Percentiles rank a stretch among this genome's conserved stretches.
Evolutionary conservation across 2,113 vertebrate genomes (phyloP).

Genomic region (Thunnus maccoyii): DNA sequence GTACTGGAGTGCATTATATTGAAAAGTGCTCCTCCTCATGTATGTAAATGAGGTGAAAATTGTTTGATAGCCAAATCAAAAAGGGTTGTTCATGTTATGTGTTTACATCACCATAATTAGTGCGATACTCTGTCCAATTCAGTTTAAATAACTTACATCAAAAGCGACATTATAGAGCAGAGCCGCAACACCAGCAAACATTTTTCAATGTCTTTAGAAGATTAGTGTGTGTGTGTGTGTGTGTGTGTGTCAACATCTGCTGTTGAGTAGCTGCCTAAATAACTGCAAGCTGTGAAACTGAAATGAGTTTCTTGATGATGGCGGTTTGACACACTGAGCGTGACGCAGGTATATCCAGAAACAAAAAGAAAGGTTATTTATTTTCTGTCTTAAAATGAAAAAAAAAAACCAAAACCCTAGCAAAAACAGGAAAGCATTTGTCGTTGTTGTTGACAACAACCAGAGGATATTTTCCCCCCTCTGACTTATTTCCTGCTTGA

Average conservation of each 20-base stretch:
- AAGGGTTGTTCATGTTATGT: neutral
- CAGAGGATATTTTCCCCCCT: slow-evolving; percentile 7
- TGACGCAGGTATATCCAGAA: slow-evolving; percentile 5
- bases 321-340: neutral
- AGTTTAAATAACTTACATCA: neutral
- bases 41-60: no score
- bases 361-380: slow-evolving; percentile 13
- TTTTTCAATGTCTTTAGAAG: neutral
- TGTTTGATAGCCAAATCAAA: no score
- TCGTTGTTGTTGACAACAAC: slow-evolving; percentile 7
- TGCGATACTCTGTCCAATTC: neutral
- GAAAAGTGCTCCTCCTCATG: no score
- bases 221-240: slow-evolving; percentile 1
- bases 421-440: neutral
- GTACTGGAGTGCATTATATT: no score
- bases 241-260: slow-evolving; percentile 31
- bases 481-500: slow-evolving; percentile 1
- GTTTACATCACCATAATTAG: neutral
- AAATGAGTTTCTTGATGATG: slow-evolving; percentile 42
- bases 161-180: neutral
- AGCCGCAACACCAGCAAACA: neutral
- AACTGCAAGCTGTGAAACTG: slow-evolving; percentile 41
- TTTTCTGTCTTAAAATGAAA: slow-evolving; percentile 36
- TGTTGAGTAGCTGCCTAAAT: slow-evolving; percentile 30
- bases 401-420: neutral